Conservation (phyloP, 2,113 vertebrate species). For the Stomatorhinus ivindoensis region DNA sequence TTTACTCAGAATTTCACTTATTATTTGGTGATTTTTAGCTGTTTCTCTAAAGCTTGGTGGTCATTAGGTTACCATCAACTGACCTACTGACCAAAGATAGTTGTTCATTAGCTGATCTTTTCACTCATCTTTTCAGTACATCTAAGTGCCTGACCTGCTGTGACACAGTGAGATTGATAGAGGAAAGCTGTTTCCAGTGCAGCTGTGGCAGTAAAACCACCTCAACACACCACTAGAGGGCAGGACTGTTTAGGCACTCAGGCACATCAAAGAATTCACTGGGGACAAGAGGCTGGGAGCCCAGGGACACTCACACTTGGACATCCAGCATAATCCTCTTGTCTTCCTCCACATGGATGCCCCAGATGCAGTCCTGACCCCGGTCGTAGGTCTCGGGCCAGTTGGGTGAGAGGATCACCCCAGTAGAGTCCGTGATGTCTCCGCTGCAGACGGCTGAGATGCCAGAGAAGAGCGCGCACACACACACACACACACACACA, state of each 20-base stretch:
- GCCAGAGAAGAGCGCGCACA: background rate
- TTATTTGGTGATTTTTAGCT: background rate
- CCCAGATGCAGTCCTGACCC: conserved; percentile 99
- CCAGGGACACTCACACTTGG: conserved; percentile 75
- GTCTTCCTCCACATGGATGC: conserved; percentile 94
- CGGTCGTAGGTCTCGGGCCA: conserved; percentile 93
- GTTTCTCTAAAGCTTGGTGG: background rate
- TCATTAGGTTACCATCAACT: background rate
- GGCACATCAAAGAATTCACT: background rate
- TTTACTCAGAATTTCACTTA: background rate
- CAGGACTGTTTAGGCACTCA: background rate
- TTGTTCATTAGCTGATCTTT: background rate
- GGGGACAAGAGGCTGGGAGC: background rate
- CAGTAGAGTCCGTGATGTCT: conserved; percentile 82
- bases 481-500: background rate
- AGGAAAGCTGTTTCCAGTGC: background rate
- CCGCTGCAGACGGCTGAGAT: conserved; percentile 88
- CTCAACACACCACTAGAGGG: background rate
- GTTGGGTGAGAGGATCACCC: conserved; percentile 91
- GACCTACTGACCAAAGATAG: background rate
- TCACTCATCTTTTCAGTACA: background rate
- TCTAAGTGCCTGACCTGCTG: background rate
- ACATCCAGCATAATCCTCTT: conserved; percentile 92
- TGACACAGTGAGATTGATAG: background rate
- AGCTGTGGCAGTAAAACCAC: background rate